Evolutionary conservation across 2,888 invertebrate species (phyloP), one percentile per base, ranked within the genome.

Genomic region (Microctonus hyperodae): DNA sequence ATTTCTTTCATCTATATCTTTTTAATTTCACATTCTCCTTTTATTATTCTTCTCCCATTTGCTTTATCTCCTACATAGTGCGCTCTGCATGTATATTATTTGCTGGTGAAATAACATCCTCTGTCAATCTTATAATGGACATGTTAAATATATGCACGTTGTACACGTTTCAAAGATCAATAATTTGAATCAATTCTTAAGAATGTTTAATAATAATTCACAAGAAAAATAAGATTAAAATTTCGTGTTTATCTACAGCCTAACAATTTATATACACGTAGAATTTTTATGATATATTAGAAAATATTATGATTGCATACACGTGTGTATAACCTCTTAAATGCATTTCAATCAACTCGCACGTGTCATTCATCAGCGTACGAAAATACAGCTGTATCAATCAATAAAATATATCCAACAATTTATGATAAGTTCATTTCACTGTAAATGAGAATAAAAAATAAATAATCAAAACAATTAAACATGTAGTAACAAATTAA

Each of bases 71-170:
- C 74, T 76, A 71, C 70, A 72, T 70, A 13, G 61, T 44, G 44
- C 16, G 48, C 60, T 44, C 44, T n/a, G n/a, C 67, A 68, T 64
- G 78, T 75, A 76, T 80, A 79, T 81, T 80, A 80, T 81, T 81
- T 80, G 79, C 79, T 78, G 81, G 79, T 79, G 75, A 81, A 81
- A 81, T 81, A 81, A 80, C 81, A 81, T n/a, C n/a, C 76, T 78
- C 81, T 81, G 81, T 81, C 81, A 81, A 79, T 76, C 75, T 56
- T n/a, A 74, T 73, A 68, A 71, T 71, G 74, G 80, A 80, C 79
- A 79, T 79, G 79, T 78, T 80, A 81, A 81, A 81, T 78, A 80
- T 79, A 80, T 75, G 70, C 72, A 71, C 74, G 75, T 74, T 67
- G 31, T 31, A 10, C 10, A 9, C 1, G 35, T 61, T 33, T 35